Conservation (phyloP, 2,113 vertebrate genomes). For the Hippocampus comes region DNA sequence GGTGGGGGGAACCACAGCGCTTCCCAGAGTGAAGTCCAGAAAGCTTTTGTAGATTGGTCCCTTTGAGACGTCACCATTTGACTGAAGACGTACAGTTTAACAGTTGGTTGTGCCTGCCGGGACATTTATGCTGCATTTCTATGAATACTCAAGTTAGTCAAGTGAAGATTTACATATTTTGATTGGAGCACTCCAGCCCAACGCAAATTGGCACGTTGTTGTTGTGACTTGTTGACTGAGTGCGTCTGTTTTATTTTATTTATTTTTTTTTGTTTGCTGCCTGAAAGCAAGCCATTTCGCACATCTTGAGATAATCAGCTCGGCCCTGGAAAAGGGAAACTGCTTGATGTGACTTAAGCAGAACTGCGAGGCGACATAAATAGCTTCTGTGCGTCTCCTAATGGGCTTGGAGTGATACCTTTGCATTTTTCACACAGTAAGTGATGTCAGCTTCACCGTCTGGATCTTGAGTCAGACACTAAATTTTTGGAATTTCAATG, state of each 20-base stretch:
- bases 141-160: not conserved
- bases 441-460: not conserved
- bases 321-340: no score
- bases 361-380: no score
- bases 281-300: no score
- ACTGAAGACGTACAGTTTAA: not conserved
- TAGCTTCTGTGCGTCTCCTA: no score
- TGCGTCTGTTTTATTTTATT: no score
- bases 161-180: not conserved
- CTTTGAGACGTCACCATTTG: not conserved
- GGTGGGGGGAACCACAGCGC: no score
- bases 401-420: no score
- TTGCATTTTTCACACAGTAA: not conserved
- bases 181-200: not conserved
- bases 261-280: no score
- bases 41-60: not conserved
- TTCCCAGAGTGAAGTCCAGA: not conserved
- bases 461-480: not conserved
- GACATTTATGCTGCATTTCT: not conserved
- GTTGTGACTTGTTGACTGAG: not conserved
- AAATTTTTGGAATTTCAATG: no score
- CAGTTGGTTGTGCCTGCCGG: not conserved
- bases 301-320: no score
- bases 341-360: no score
- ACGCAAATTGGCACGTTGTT: not conserved